Evolutionary conservation across 35 echinoderm and acorn worm genomes (phyloP), one percentile per base, ranked within the genome.

Genomic region (Diadema setosum): DNA sequence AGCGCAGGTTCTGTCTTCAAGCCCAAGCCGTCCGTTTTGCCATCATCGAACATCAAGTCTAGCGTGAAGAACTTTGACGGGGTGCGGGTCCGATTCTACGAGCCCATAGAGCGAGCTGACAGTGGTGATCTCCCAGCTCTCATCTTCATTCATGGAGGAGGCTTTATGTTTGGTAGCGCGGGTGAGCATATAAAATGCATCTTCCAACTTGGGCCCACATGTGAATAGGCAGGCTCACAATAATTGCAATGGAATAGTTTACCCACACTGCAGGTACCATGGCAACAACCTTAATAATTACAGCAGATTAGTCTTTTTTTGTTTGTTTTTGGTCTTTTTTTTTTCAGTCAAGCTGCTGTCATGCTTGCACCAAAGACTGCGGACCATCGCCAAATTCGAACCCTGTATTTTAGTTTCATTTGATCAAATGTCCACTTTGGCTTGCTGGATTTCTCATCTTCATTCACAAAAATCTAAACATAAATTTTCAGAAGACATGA

Each of bases 81-180:
- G 17, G 88, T 90, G 15, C 65, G 29, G 43, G 88, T 90, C 20
- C 58, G 81, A 12, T 45, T 90, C 35, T 90, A 90, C 55, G 80
- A 90, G 56, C 88, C 88, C 5, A 90, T 90, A 17, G 26, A 30
- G 9, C 25, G 61, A 39, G 18, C 46, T 6, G 32, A 50, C 2
- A 50, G 57, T 6, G 46, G 9, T 45, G 31, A 60, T 41, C 56
- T 59, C 23, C 88, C 88, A 0, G 88, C 39, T 14, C 81, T 90
- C 15, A 43, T 90, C 23, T 90, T 70, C 41, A 69, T 69, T 4
- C 88, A 90, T 46, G 88, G 88, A 14, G 88, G 88, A 60, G 88
- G 80, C 9, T 90, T 90, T 58, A 43, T 69, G n/a, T 32, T 83
- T 39, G 81, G 88, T 24, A 90, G 81, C 69, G 55, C 88, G n/a